Percentiles rank a stretch among this genome's conserved stretches.
Evolutionary conservation across 2,888 invertebrate genomes (phyloP).

Genomic region (Stenoptilia bipunctidactyla): DNA sequence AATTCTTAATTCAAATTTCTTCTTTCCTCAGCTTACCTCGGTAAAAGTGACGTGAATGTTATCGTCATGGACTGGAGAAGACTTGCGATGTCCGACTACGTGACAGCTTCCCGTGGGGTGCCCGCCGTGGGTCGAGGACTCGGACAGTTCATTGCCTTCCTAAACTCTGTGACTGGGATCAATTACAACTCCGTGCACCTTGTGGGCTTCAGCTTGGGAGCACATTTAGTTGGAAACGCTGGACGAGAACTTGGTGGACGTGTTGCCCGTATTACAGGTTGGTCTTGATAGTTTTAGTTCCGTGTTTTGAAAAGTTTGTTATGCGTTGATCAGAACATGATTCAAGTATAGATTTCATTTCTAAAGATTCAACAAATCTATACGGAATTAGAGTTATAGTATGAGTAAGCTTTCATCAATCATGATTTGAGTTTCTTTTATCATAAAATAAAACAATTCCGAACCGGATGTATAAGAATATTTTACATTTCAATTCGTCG

Average conservation of each 20-base stretch:
- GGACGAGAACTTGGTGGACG: conserved; percentile 40
- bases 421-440: too few relatives aligned
- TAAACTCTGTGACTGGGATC: conserved; percentile 31
- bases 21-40: conserved; percentile 35
- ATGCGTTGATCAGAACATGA: neutral
- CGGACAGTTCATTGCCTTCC: conserved; percentile 45
- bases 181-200: conserved; percentile 39
- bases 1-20: too few relatives aligned
- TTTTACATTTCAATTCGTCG: too few relatives aligned
- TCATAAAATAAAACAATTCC: too few relatives aligned
- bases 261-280: conserved; percentile 48
- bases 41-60: conserved; percentile 38
- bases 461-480: too few relatives aligned
- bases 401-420: too few relatives aligned
- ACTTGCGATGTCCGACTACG: conserved; percentile 31
- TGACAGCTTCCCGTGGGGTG: conserved; percentile 35
- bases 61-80: conserved; percentile 51
- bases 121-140: conserved; percentile 45
- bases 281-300: conserved; percentile 3
- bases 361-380: too few relatives aligned
- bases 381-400: too few relatives aligned
- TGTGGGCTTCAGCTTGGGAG: conserved; percentile 59
- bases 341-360: neutral
- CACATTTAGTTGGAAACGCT: conserved; percentile 53
- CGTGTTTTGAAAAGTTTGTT: too few relatives aligned